Base-by-base conservation (phyloP, 2,113 vertebrate genomes). In the Ophiodon elongatus region DNA sequence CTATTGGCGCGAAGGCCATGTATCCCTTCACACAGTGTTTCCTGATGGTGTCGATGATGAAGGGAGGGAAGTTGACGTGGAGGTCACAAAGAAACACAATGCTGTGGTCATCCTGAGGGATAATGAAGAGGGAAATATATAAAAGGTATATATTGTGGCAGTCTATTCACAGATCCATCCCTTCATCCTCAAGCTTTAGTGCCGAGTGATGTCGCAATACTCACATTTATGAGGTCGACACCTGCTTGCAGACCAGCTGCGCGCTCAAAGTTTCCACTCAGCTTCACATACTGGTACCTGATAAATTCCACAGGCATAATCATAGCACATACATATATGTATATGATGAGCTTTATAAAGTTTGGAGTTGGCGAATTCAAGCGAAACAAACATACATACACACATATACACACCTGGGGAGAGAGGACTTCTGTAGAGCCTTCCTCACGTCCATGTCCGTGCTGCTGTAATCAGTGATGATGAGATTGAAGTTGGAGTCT, bases 41-140 rank as follows among this genome's bases (percentile, higher is more conserved):
- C 90, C 98, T 96, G 85, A 99, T 94, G 0, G 93, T 93, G 31
- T 99, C 97, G 0, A 98, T 94, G 79, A 99, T 89, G 17, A 95
- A 94, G 7, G 94, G 73, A 0, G 98, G 98, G 82, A 98, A 99
- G 85, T 97, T 94, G 90, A 99, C 97, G 91, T 99, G 98, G 15
- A 99, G 97, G 91, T 99, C 98, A 8, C 97, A 99, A n/a, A 99
- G 96, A 93, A 99, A 99, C 76, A 99, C 37, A 59, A 99, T 99
- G 94, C 98, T 99, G 94, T 98, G 97, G 0, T 96, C 84, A 89
- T 99, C 97, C 98, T 99, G 89, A 45, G 85, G 70, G 23, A 83
- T 15, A 69, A 37, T 2, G 13, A 63, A 9, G 10, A 52, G 57
- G 14, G 4, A 72, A 39, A 11, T 0, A 41, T 63, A 31, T 39